Base-by-base conservation (phyloP, 1,140 invertebrate genomes). In the Steinernema feltiae region DNA sequence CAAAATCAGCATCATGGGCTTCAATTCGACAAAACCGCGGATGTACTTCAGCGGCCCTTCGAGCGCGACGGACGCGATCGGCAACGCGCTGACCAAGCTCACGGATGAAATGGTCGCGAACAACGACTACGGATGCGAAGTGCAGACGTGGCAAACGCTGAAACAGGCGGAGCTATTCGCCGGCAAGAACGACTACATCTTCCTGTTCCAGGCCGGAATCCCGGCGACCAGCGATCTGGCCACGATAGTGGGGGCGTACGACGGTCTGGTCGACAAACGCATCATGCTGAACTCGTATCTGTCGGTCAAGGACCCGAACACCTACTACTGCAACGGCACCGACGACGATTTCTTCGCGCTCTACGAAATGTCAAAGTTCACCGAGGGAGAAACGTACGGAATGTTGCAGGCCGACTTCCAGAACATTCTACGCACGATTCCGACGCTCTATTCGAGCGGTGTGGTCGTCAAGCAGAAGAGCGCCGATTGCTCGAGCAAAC, bases 1-100 rank as follows among this genome's bases (percentile, higher is more conserved):
- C 17, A 48, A 72, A 30, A 78, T 76, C 69, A 71, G 76, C 30
- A 48, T 81, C 15, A 70, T 81, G 24, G 77, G 79, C 30, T 80
- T 48, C 75, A 79, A 80, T 32, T 79, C 78, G 0, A 72, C 48
- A 7, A 27, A 63, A 17, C 2, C 53, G 24, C 12, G 24, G 15
- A 63, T 63, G 15, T 27, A 63, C 24, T 63, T 63, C 3, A 63
- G 12, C 24, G 3, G 24, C 24, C 24, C 53, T 21, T 15, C 7
- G 7, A 63, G 7, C 24, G 24, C 12, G 7, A 15, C 24, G 12
- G 53, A 63, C 53, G 24, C 7, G 1, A 72, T 78, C 21, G 70
- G 27, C 7, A 35, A 31, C 48, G 74, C 77, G 7, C 31, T 78
- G 0, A 3, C 53, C 0, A 41, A 72, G n/a, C n/a, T 76, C n/a